Conservation (phyloP, 2,113 vertebrate genomes). For the Cettia cetti region DNA sequence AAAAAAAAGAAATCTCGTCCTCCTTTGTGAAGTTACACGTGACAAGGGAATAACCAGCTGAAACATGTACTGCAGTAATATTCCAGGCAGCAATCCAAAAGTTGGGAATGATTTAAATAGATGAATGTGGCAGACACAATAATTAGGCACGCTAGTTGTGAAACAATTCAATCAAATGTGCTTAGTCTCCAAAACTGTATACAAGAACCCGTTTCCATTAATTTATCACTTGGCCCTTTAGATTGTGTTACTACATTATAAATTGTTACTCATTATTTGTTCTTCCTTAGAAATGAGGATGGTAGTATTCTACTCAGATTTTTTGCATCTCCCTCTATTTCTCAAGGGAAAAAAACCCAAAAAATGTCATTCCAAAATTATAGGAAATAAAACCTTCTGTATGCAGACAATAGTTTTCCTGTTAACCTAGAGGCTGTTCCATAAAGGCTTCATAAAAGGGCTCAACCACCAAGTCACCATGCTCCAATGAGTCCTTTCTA, state of each 20-base stretch:
- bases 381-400: neutral
- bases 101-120: slow-evolving; percentile 78
- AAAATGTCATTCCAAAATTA: neutral
- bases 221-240: slow-evolving; percentile 65
- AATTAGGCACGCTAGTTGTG: slow-evolving; percentile 73
- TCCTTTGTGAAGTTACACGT: slow-evolving; percentile 41
- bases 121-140: slow-evolving; percentile 83
- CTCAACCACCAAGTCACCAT: neutral
- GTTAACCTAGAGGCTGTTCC: neutral
- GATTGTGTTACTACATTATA: slow-evolving; percentile 24
- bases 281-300: neutral
- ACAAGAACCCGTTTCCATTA: slow-evolving; percentile 59
- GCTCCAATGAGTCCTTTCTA: neutral
- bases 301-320: neutral
- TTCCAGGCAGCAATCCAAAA: slow-evolving; percentile 81
- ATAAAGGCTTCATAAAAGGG: neutral
- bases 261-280: slow-evolving; percentile 28
- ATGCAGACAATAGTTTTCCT: neutral
- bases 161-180: slow-evolving; percentile 74
- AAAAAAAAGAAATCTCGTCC: neutral
- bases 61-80: slow-evolving; percentile 73
- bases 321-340: neutral
- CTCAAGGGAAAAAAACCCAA: neutral
- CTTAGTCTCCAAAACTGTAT: slow-evolving; percentile 67
- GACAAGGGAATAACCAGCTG: slow-evolving; percentile 62